Base-by-base conservation (phyloP, 2,888 invertebrate species). In the Calliphora vomitoria region DNA sequence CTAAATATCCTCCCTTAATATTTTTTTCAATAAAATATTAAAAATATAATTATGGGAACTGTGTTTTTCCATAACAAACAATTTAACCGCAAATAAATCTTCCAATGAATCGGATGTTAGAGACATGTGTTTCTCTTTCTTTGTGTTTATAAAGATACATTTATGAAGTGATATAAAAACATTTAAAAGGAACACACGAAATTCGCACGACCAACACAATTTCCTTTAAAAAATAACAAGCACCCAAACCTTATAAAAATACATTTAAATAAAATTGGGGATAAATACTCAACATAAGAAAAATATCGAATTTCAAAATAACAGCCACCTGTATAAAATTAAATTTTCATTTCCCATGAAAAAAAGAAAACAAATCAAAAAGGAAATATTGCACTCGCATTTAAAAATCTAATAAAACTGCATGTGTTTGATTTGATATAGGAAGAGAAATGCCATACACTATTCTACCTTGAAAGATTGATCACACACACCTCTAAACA, bases 291-390 rank as follows among this genome's bases (percentile, higher is more conserved):
- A 44, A 38, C 13, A 15, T 64, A 8, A 31, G 18, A 20, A 82
- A 86, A 78, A 66, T 87, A 76, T 87, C 84, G 81, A 81, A 84
- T 84, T 84, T 87, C 81, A 20, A 76, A 53, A 35, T 74, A 47
- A 13, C 8, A 38, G 83, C 31, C 86, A 87, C 87, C 87, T 87
- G 87, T 76, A 81, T 35, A 18, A 76, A 75, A 83, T 31, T 20
- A 20, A 69, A 25, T 84, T 60, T 66, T 53, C 55, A 64, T 18
- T 81, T 87, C 84, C 81, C 87, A 76, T 78, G 84, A 81, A 83
- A 53, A 64, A 64, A 15, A 20, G 13, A 25, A 18, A 72, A 31
- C 0, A 47, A 31, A 15, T 55, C 6, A 13, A 55, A 79, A 74
- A 58, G 66, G n/a, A 84, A 78, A 76, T 71, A 38, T 53, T 53